These are phyloP conservation scores for Cephalopterus ornatus DNA, from an alignment of 2,113 vertebrate genomes.

Conservation along the genomic window DNA sequence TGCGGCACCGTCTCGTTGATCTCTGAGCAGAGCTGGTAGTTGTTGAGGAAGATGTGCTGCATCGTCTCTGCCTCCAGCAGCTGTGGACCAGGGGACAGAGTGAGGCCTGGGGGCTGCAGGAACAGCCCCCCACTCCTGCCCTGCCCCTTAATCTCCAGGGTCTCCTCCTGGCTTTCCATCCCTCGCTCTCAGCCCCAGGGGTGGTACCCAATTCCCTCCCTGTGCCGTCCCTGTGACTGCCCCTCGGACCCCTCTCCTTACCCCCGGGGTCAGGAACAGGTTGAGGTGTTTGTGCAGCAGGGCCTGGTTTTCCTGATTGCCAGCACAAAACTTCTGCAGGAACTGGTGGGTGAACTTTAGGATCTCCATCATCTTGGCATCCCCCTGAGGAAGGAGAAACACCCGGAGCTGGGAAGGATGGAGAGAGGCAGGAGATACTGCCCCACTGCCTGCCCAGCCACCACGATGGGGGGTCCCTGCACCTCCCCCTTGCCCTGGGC, in stretches of 20 bases:
- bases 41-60: slow-evolving; percentile 97
- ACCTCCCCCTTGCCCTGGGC: neutral
- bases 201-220: accelerated
- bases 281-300: slow-evolving; percentile 92
- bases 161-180: neutral
- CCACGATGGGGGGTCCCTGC: accelerated
- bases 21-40: slow-evolving; percentile 94
- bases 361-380: slow-evolving; percentile 95
- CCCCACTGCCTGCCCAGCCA: neutral
- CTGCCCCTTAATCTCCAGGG: neutral
- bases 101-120: neutral
- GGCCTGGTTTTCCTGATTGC: slow-evolving; percentile 93
- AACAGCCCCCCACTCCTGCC: neutral
- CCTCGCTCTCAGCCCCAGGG: neutral
- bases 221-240: neutral
- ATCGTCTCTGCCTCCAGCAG: slow-evolving; percentile 94
- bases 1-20: slow-evolving; percentile 90
- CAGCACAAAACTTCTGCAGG: slow-evolving; percentile 95
- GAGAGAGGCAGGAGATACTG: neutral
- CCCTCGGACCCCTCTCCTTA: slow-evolving; percentile 42
- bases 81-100: slow-evolving; percentile 46
- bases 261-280: slow-evolving; percentile 93
- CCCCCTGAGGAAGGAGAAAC: slow-evolving; percentile 73
- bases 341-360: slow-evolving; percentile 93
- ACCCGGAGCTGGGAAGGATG: accelerated